Conservation (phyloP, 2,113 vertebrate species). For the Aplodontia rufa region DNA sequence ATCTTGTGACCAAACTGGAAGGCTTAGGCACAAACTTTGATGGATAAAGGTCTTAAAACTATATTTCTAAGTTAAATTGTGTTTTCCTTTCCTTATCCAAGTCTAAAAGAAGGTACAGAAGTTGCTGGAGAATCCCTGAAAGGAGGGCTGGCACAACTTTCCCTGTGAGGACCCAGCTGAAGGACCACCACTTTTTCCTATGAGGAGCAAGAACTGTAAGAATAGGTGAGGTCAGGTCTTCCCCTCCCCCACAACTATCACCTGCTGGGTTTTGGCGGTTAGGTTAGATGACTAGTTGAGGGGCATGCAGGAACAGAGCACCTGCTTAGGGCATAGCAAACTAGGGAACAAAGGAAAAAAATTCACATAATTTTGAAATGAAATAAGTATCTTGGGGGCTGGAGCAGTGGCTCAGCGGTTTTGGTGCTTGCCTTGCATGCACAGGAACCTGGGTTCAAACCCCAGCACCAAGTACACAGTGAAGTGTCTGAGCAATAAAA, state of each 20-base stretch:
- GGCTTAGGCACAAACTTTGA: neutral
- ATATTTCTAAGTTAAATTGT: neutral
- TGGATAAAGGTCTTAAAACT: neutral
- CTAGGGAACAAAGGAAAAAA: no score
- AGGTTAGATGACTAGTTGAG: neutral
- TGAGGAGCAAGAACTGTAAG: neutral
- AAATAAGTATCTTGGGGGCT: neutral
- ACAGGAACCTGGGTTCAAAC: no score
- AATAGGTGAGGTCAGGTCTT: neutral
- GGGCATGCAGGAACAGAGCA: neutral
- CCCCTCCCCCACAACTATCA: neutral
- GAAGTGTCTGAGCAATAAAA: no score
- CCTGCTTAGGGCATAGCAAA: neutral
- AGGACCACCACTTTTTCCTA: neutral
- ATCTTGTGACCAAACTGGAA: neutral
- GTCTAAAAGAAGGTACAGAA: neutral
- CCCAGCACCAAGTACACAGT: no score
- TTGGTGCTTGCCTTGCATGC: no score
- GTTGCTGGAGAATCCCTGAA: neutral
- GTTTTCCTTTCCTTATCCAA: slow-evolving; percentile 16
- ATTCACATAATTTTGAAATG: slow-evolving; percentile 8
- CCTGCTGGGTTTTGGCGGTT: neutral
- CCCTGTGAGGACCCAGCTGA: neutral
- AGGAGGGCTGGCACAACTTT: neutral
- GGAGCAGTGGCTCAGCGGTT: no score